phyloP scores from a whole-genome alignment of 1,140 invertebrate species.

The Harlomillsia oculata region DNA sequence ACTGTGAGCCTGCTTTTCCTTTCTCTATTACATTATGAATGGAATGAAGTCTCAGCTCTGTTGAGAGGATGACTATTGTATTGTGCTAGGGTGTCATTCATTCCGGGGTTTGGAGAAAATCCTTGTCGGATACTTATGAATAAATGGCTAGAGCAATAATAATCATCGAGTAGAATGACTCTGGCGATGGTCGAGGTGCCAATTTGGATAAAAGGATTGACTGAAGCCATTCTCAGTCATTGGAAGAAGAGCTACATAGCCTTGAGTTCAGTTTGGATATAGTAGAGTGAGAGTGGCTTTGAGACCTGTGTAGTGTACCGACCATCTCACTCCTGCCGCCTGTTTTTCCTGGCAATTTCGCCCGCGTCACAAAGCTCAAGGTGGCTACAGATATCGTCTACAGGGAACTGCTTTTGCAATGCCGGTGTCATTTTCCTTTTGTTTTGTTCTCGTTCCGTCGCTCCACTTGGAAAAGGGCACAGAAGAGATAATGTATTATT shows the following conservation, averaged over 20 bases:
- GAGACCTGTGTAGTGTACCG: neutral
- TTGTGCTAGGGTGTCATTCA: conserved; percentile 15
- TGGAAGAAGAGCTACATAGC: neutral
- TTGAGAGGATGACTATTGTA: conserved; percentile 15
- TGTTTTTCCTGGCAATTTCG: too few species aligned
- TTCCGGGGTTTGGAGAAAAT: conserved; percentile 11
- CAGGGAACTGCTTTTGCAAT: too few species aligned
- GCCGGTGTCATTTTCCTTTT: too few species aligned
- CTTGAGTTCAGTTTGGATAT: neutral
- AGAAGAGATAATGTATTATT: conserved; percentile 14
- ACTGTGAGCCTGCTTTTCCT: too few species aligned
- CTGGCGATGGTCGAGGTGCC: conserved; percentile 29
- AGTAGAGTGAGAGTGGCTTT: neutral
- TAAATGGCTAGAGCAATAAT: conserved; percentile 31
- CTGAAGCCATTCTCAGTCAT: neutral
- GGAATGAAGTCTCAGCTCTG: too few species aligned
- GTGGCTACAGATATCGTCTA: too few species aligned
- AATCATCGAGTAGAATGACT: conserved; percentile 26
- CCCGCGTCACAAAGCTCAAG: too few species aligned
- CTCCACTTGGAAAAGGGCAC: neutral
- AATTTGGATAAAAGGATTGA: conserved; percentile 37
- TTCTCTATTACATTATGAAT: conserved; percentile 17
- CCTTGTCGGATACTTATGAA: conserved; percentile 21
- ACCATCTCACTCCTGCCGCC: too few species aligned
- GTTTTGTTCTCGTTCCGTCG: too few species aligned